Evolutionary conservation across 2,797 vertebrate species (phyloP), one percentile per base, ranked within the genome.

Genomic region (Hippocampus kuda): DNA sequence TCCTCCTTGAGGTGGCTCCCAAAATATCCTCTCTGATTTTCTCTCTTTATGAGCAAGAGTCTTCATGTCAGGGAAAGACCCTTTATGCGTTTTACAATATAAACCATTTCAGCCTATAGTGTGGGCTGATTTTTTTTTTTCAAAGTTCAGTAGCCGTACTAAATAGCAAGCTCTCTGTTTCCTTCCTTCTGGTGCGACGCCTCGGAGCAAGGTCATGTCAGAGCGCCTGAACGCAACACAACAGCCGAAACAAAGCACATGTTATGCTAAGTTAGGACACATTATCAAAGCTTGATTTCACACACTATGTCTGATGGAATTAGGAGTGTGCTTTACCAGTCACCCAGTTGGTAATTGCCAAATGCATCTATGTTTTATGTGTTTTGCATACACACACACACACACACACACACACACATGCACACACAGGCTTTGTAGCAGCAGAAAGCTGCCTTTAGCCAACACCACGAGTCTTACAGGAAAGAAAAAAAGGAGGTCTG

Each of bases 241-340:
- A 70, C 77, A 76, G 65, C 68, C 74, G 61, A 66, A 81, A 83
- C 72, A 78, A 79, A 76, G 76, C 76, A 74, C 74, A 80, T 78
- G 76, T 76, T 83, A 66, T 71, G 69, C 71, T 62, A 73, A 83
- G 75, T 85, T 82, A 78, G 71, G 57, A 20, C 78, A 26, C 48
- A 61, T 86, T 85, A 84, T 59, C 70, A 68, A 80, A 80, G 83
- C 84, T 77, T 85, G 80, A 82, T 79, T 82, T 85, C 72, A 79
- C 76, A 46, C 72, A 60, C 72, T 73, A 72, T 77, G 75, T 77
- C 79, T 76, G 84, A 85, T 85, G 85, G 79, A 77, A 85, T 88
- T 80, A 84, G 75, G 81, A 66, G 63, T 74, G 74, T 65, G 71
- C 77, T 70, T 71, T 82, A 73, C 80, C 79, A 66, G 8, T 77